Conservation (phyloP, 2,888 invertebrate species). For the Lepidocyrtinus sp. region DNA sequence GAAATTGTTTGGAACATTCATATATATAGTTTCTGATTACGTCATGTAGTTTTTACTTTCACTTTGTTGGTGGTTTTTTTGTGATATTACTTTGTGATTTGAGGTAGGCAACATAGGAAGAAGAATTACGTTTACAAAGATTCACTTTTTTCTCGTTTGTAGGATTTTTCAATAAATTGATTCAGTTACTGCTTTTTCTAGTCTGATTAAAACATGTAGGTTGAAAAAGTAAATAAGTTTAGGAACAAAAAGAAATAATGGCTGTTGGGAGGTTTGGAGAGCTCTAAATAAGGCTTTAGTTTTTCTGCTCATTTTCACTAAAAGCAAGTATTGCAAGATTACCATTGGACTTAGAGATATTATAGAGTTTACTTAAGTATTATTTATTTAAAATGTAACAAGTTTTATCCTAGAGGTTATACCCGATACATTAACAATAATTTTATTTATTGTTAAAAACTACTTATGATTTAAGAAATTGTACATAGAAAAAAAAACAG, state of each 20-base stretch:
- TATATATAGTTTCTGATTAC: too few species aligned
- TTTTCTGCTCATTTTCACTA: constrained; percentile 4
- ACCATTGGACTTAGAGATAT: neutral
- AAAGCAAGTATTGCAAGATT: constrained; percentile 6
- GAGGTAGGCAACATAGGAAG: constrained; percentile 9
- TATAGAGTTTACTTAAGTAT: neutral
- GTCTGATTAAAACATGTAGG: neutral
- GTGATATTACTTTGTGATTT: constrained; percentile 58
- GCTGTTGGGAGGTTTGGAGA: neutral
- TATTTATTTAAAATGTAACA: constrained; percentile 17
- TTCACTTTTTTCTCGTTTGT: neutral
- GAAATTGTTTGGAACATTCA: too few species aligned
- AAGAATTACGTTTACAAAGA: neutral
- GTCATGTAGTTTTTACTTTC: constrained; percentile 18
- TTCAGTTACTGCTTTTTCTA: neutral
- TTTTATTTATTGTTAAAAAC: constrained; percentile 5
- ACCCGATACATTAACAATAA: constrained; percentile 12
- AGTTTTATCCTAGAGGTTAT: constrained; percentile 7
- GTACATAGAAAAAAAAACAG: neutral
- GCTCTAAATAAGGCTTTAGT: neutral
- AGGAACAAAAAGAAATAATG: neutral
- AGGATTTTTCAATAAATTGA: neutral
- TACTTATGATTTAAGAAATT: constrained; percentile 13
- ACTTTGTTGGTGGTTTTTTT: constrained; percentile 33
- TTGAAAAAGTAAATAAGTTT: neutral